Evolutionary conservation across 1,140 invertebrate species (phyloP), one percentile per base, ranked within the genome.

Genomic region (Nephotettix cincticeps): DNA sequence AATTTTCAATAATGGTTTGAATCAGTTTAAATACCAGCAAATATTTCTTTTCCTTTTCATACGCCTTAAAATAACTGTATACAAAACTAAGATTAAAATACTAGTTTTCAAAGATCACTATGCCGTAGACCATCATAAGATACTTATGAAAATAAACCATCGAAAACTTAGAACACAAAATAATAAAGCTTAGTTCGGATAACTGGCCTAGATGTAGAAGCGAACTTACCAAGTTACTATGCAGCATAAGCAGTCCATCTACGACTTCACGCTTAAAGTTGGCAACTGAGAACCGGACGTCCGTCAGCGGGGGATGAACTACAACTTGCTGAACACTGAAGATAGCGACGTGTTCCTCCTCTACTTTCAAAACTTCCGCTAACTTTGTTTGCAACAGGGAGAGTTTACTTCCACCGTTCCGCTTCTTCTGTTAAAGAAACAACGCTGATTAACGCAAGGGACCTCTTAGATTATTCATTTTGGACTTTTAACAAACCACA

Each of bases 221-320:
- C n/a, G n/a, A n/a, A 36, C 32, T 36, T 6, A 36, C 32, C 32
- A 36, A 91, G 84, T 95, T 92, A 71, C 93, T 87, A 79, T 99
- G 92, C 86, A 96, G 92, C 19, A 96, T 81, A 0, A 99, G 91
- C 43, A 97, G 91, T 25, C 96, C 96, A 81, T 99, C 96, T 43
- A 98, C 84, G 82, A 93, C 88, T 0, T 96, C 93, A 0, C 96
- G 91, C 77, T 98, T 97, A 76, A 96, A 97, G 79, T 94, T 95
- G 83, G 98, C 95, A 9, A 95, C 97, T 1, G 96, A 90, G 81
- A 97, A 99, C 75, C 96, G 86, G 4, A 99, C 87, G 80, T 99
- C 97, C 0, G 95, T 97, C 28, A 96, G 84, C 4, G 94, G 93
- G 1, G 94, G 94, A 81, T 94, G 88, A 74, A 91, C 91, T 75